phyloP scores from a whole-genome alignment of 1,140 invertebrate species.

The Aphelinus certus region DNA sequence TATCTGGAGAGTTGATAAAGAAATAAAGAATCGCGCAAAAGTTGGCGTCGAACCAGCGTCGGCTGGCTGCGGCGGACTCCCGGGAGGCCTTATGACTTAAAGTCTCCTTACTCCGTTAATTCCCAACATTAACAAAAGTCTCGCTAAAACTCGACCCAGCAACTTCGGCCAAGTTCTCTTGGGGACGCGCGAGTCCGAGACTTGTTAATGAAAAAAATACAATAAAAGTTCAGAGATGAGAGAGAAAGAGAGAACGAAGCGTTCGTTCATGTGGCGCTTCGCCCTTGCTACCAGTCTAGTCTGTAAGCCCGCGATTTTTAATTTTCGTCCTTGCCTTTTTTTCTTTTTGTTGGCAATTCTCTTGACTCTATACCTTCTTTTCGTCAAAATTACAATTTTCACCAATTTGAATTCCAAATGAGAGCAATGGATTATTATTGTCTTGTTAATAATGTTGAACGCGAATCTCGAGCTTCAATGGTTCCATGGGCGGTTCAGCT shows the following conservation, averaged over 20 bases:
- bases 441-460: too few relatives aligned
- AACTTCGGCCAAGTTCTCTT: constrained; percentile 54
- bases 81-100: constrained; percentile 65
- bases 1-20: constrained; percentile 61
- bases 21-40: constrained; percentile 65
- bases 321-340: constrained; percentile 33
- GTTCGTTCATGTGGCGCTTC: constrained; percentile 15
- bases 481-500: too few relatives aligned
- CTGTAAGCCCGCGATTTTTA: constrained; percentile 37
- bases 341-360: constrained; percentile 10
- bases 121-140: constrained; percentile 67
- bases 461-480: too few relatives aligned
- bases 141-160: constrained; percentile 61
- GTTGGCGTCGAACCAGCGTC: constrained; percentile 61
- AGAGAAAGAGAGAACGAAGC: constrained; percentile 18
- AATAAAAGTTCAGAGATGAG: constrained; percentile 56
- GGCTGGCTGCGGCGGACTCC: constrained; percentile 28
- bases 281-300: constrained; percentile 9
- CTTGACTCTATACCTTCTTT: neutral
- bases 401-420: constrained; percentile 38
- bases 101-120: constrained; percentile 67
- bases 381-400: neutral
- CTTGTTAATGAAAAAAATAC: constrained; percentile 66
- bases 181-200: constrained; percentile 49
- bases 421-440: neutral